Percentiles rank a stretch among this genome's conserved stretches.
Conservation (phyloP, 1,140 invertebrate genomes). For the Delia radicum region DNA sequence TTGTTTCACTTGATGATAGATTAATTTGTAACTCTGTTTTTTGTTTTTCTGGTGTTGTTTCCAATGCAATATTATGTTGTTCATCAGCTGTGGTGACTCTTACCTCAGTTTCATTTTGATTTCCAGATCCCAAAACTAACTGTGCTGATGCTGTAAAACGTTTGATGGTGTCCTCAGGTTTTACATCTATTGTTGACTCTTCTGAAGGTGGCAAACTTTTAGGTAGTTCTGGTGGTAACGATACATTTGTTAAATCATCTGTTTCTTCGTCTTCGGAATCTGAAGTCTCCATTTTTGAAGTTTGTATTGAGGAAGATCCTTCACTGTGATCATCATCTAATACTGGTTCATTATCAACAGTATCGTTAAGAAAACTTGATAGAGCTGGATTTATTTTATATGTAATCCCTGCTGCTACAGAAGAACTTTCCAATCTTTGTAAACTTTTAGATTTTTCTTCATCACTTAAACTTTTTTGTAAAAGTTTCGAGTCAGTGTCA, state of each 20-base stretch:
- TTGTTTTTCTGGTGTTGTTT: neutral
- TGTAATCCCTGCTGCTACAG: neutral
- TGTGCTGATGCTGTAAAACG: slow-evolving; percentile 27
- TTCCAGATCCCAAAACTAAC: neutral
- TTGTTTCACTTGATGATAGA: slow-evolving; percentile 2
- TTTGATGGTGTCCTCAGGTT: neutral
- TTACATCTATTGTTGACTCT: neutral
- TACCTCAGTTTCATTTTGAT: neutral
- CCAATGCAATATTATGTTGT: slow-evolving; percentile 1
- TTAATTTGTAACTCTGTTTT: slow-evolving; percentile 16
- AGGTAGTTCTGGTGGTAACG: slow-evolving; percentile 49
- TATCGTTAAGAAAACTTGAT: slow-evolving; percentile 52
- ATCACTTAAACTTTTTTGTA: slow-evolving; percentile 58
- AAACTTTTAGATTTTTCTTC: slow-evolving; percentile 58
- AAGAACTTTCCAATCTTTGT: slow-evolving; percentile 18
- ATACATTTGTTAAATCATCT: slow-evolving; percentile 30
- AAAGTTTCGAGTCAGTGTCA: slow-evolving; percentile 23
- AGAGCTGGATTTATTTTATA: slow-evolving; percentile 49
- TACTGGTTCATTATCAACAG: slow-evolving; percentile 28
- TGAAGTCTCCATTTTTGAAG: slow-evolving; percentile 29
- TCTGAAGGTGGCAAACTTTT: slow-evolving; percentile 41
- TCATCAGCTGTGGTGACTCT: neutral
- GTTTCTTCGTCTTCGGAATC: slow-evolving; percentile 30
- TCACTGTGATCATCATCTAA: slow-evolving; percentile 7
- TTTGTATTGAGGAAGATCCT: neutral